A percentile compares a stretch with the other conserved stretches of the same genome.
Evolutionary conservation across 2,113 vertebrate genomes (phyloP).

Genomic region (Heterotilapia buettikoferi): DNA sequence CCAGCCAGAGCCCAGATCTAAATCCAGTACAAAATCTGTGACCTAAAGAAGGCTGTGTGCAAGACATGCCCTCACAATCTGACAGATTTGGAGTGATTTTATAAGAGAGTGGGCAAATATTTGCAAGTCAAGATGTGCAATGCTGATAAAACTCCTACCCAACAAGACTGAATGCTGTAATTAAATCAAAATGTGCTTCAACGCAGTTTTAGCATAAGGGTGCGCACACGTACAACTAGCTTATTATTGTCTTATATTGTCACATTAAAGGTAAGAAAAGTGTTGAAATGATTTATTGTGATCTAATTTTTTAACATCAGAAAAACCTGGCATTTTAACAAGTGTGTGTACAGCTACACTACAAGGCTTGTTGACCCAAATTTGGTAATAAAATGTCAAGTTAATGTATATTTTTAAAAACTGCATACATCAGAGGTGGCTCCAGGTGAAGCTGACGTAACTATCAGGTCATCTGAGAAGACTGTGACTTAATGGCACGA

Average conservation of each 20-base stretch:
- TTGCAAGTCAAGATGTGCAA: background rate
- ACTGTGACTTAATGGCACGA: background rate
- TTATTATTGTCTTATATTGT: background rate
- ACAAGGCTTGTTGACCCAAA: background rate
- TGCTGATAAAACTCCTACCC: fast-evolving
- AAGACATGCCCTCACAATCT: background rate
- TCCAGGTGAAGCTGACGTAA: background rate
- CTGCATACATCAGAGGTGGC: background rate
- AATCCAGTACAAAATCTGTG: background rate
- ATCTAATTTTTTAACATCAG: background rate
- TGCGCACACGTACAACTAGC: background rate
- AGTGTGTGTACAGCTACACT: background rate
- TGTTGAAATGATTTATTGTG: background rate
- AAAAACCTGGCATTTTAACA: background rate
- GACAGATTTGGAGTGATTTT: background rate
- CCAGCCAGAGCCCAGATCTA: background rate
- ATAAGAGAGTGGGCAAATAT: background rate
- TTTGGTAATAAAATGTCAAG: fast-evolving
- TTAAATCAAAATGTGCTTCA: background rate
- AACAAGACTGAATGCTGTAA: background rate
- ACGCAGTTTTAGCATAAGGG: background rate
- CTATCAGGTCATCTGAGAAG: background rate
- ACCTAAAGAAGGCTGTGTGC: background rate
- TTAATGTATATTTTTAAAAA: fast-evolving
- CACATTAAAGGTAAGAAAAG: fast-evolving